Conservation (phyloP, 1,140 invertebrate genomes). For the Stenopsyche tienmushanensis region DNA sequence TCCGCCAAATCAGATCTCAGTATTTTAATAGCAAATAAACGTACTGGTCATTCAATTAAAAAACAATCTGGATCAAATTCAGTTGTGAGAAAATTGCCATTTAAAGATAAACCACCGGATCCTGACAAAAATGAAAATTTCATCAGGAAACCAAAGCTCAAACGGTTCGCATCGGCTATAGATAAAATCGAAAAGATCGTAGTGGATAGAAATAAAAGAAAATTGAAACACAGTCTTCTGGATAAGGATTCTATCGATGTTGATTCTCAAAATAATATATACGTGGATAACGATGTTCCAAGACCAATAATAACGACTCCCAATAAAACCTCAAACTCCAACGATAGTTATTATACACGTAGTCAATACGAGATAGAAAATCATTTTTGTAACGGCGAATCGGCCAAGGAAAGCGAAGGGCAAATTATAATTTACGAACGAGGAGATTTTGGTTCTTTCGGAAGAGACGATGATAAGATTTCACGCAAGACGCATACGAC, state of each 20-base stretch:
- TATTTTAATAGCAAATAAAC: slow-evolving; percentile 13
- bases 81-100: neutral
- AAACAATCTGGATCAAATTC: slow-evolving; percentile 8
- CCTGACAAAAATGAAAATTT: slow-evolving; percentile 30
- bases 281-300: neutral
- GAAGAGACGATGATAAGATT: slow-evolving; percentile 16
- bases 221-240: slow-evolving; percentile 21
- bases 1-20: slow-evolving; percentile 20
- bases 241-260: too few species aligned
- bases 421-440: slow-evolving; percentile 52
- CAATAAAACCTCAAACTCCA: neutral
- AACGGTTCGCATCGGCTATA: slow-evolving; percentile 47
- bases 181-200: slow-evolving; percentile 50
- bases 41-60: neutral
- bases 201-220: slow-evolving; percentile 43
- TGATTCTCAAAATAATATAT: too few species aligned
- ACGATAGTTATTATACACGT: neutral
- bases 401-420: slow-evolving; percentile 41
- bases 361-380: neutral
- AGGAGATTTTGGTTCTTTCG: slow-evolving; percentile 52
- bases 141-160: slow-evolving; percentile 51
- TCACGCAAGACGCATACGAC: neutral
- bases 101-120: slow-evolving; percentile 12
- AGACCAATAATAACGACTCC: neutral
- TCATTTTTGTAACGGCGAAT: neutral